Percentiles rank a stretch among this genome's conserved stretches.
Evolutionary conservation across 2,888 invertebrate species (phyloP).

Genomic region (Orthosia gothica): DNA sequence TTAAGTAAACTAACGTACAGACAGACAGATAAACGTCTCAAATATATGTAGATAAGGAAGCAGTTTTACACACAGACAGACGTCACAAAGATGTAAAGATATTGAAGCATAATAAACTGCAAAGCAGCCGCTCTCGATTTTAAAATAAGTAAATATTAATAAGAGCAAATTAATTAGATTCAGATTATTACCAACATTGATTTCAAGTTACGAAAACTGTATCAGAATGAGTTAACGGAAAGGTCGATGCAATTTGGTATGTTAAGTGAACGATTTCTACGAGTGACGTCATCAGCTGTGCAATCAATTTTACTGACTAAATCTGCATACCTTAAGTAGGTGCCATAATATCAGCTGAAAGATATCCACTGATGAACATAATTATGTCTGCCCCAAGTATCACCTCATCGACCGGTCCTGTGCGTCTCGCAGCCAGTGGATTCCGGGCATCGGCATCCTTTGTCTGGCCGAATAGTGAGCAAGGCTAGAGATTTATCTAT

Average conservation of each 20-base stretch:
- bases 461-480: no score
- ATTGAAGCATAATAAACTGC: neutral
- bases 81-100: neutral
- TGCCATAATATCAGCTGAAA: no score
- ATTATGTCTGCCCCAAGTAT: no score
- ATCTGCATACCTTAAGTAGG: neutral
- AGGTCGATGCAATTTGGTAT: constrained; percentile 20
- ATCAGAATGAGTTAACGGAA: constrained; percentile 5
- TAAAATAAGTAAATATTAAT: constrained; percentile 25
- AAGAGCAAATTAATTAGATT: constrained; percentile 30
- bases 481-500: no score
- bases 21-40: neutral
- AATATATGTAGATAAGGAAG: neutral
- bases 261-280: neutral
- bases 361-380: no score
- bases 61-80: no score
- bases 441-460: no score
- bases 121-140: constrained; percentile 19
- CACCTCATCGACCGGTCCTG: no score
- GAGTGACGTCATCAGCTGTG: neutral
- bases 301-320: neutral
- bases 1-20: no score
- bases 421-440: no score
- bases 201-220: constrained; percentile 13
- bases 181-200: constrained; percentile 5